phyloP scores from a whole-genome alignment of 2,888 invertebrate species.

The Epistrophella euchroma region DNA sequence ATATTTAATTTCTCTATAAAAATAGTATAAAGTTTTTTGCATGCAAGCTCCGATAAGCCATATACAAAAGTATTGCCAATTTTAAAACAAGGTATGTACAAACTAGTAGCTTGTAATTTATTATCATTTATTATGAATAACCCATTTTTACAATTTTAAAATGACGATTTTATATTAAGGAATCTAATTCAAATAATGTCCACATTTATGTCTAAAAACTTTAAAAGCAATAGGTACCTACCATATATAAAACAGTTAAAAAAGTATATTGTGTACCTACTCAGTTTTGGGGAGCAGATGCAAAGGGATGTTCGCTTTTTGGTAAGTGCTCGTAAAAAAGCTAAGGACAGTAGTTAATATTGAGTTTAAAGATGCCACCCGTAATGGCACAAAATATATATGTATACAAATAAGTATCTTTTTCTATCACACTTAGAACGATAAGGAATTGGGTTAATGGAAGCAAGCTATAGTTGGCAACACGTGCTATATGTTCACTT shows the following conservation, averaged over 20 bases:
- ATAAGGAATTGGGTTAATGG: slow-evolving; percentile 29
- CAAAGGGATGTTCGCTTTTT: not conserved
- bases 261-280: not conserved
- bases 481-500: slow-evolving; percentile 15
- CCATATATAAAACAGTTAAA: not conserved
- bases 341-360: slow-evolving; percentile 30
- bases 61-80: not conserved
- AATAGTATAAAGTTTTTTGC: not conserved
- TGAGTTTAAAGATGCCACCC: slow-evolving; percentile 35
- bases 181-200: not conserved
- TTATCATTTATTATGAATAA: not conserved
- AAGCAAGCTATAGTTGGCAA: slow-evolving; percentile 12
- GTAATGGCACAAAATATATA: slow-evolving; percentile 24
- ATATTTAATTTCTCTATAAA: not conserved
- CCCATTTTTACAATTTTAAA: not conserved
- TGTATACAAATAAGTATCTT: not conserved
- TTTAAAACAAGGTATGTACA: not conserved
- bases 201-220: not conserved
- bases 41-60: no score
- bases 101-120: not conserved
- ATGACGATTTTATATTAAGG: not conserved
- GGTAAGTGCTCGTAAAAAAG: slow-evolving; percentile 38
- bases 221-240: not conserved
- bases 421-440: not conserved
- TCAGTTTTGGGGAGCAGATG: slow-evolving; percentile 10